These are phyloP conservation scores for Leuciscus waleckii DNA, from an alignment of 2,797 vertebrate species.

Conservation along the genomic window DNA sequence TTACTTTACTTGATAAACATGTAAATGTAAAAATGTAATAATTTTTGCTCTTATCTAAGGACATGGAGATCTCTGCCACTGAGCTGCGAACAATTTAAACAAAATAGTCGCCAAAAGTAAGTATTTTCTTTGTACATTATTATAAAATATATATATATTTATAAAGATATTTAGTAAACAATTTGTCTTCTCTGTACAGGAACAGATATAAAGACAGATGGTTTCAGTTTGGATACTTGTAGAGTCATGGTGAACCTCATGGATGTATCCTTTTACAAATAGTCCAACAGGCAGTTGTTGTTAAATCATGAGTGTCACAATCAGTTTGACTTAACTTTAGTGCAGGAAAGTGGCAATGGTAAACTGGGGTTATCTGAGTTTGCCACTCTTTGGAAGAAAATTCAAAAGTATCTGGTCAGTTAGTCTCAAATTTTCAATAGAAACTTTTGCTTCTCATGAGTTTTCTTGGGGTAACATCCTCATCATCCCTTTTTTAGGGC, in stretches of 20 bases:
- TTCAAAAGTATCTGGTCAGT: conserved; percentile 65
- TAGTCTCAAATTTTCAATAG: neutral
- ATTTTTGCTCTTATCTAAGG: conserved; percentile 67
- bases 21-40: neutral
- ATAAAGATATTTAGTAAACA: neutral
- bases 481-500: conserved; percentile 57
- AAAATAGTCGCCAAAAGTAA: conserved; percentile 83
- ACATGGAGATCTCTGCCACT: conserved; percentile 82
- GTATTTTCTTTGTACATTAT: conserved; percentile 47
- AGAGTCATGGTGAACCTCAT: conserved; percentile 76
- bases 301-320: neutral
- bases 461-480: neutral
- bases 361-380: conserved; percentile 65
- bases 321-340: conserved; percentile 43
- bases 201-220: conserved; percentile 71
- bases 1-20: neutral
- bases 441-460: neutral
- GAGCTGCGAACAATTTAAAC: conserved; percentile 82
- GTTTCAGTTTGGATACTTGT: conserved; percentile 74
- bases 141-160: neutral
- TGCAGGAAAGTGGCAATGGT: conserved; percentile 61
- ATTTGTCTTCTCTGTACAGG: conserved; percentile 63
- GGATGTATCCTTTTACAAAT: conserved; percentile 76
- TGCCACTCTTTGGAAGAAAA: conserved; percentile 64
- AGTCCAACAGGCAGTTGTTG: neutral